A percentile compares a stretch with the other conserved stretches of the same genome.
These are phyloP conservation scores for Noctua janthe DNA, from an alignment of 2,888 invertebrate genomes.

Conservation along the genomic window DNA sequence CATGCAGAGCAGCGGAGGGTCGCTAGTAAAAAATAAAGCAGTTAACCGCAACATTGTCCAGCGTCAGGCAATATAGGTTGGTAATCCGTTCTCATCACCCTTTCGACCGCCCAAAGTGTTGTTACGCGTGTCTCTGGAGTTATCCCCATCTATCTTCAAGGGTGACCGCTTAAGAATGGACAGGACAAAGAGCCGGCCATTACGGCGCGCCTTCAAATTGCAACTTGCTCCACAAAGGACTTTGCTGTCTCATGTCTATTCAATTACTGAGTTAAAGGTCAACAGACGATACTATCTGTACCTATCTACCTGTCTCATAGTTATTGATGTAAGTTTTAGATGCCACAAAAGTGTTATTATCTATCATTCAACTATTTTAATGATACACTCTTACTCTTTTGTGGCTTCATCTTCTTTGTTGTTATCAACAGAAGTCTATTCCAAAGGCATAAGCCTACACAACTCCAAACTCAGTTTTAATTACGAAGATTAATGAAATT, in stretches of 20 bases:
- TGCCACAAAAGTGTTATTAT: background rate
- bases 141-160: slow-evolving; percentile 70
- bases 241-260: slow-evolving; percentile 82
- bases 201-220: slow-evolving; percentile 79
- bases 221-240: slow-evolving; percentile 78
- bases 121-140: slow-evolving; percentile 46
- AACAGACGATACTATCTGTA: slow-evolving; percentile 69
- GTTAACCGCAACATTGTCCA: slow-evolving; percentile 33
- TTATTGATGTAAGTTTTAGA: slow-evolving; percentile 1
- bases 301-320: slow-evolving; percentile 26
- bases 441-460: background rate
- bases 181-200: slow-evolving; percentile 76
- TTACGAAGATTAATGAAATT: slow-evolving; percentile 60
- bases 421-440: background rate
- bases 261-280: slow-evolving; percentile 80
- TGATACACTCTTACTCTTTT: too few relatives aligned
- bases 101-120: slow-evolving; percentile 54
- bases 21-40: slow-evolving; percentile 37
- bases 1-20: background rate
- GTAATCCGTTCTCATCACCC: slow-evolving; percentile 46
- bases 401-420: too few relatives aligned
- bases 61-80: slow-evolving; percentile 37
- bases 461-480: slow-evolving; percentile 52
- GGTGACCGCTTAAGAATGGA: slow-evolving; percentile 71
- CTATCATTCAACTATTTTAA: background rate